Conservation (phyloP, 1,140 invertebrate genomes). For the Aphaenogaster rudis region DNA sequence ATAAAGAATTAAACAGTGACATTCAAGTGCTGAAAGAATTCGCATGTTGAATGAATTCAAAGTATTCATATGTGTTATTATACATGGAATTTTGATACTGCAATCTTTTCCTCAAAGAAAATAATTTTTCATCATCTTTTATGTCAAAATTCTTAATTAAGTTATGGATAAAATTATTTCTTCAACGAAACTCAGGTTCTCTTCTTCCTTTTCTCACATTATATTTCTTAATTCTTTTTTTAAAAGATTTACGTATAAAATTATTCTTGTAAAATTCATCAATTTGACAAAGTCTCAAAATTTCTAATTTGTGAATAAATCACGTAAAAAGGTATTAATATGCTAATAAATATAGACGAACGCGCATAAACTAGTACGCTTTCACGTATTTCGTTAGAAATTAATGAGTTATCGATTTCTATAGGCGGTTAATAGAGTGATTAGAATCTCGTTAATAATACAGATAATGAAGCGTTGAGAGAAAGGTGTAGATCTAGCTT, state of each 20-base stretch:
- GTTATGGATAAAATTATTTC: slow-evolving; percentile 8
- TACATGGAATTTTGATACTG: neutral
- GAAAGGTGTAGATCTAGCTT: neutral
- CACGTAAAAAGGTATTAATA: slow-evolving; percentile 32
- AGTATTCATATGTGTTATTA: neutral
- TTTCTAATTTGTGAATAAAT: slow-evolving; percentile 12
- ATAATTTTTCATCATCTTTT: neutral
- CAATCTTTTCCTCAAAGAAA: neutral
- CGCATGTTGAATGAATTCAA: neutral
- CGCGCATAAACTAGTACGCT: slow-evolving; percentile 16
- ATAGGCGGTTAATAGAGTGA: slow-evolving; percentile 1
- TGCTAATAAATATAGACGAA: slow-evolving; percentile 24
- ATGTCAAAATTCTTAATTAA: neutral
- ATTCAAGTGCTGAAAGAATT: neutral
- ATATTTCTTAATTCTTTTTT: neutral
- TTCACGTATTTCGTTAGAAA: slow-evolving; percentile 8
- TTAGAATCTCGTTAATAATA: slow-evolving; percentile 19
- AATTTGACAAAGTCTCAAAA: neutral
- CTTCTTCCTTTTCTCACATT: neutral
- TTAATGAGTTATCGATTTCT: slow-evolving; percentile 52
- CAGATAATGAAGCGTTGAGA: neutral
- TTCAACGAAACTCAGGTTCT: neutral
- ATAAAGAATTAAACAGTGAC: neutral
- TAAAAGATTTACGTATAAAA: neutral
- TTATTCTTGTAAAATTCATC: slow-evolving; percentile 2